phyloP scores from a whole-genome alignment of 35 echinoderm and acorn worm species.

The Heliocidaris erythrogramma region DNA sequence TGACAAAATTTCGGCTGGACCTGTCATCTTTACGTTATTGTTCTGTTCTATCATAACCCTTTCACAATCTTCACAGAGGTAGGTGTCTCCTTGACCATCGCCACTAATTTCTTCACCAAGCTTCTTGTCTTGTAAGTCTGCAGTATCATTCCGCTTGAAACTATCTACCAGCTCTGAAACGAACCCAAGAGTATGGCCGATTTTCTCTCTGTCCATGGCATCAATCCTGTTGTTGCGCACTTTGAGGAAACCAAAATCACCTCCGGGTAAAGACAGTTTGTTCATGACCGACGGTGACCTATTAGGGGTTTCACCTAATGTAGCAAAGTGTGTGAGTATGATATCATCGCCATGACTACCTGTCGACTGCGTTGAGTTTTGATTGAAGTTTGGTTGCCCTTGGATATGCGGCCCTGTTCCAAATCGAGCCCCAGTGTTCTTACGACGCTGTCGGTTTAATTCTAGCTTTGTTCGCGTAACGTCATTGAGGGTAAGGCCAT shows the following conservation, averaged over 20 bases:
- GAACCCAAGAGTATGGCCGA: background rate
- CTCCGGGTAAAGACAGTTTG: background rate
- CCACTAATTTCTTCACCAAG: background rate
- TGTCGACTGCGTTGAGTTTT: background rate
- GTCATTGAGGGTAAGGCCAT: background rate
- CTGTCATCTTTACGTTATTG: background rate
- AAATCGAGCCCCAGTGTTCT: constrained; percentile 12
- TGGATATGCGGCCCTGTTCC: background rate
- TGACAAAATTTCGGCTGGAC: background rate
- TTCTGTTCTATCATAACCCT: background rate
- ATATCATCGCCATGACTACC: background rate
- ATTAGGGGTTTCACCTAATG: background rate
- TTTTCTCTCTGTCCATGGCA: background rate
- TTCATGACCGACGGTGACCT: background rate
- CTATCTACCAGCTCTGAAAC: background rate
- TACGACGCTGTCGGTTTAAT: constrained; percentile 21
- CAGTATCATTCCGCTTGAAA: background rate
- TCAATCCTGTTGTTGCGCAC: background rate
- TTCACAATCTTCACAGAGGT: constrained; percentile 29
- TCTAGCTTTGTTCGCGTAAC: background rate
- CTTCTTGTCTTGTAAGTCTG: background rate
- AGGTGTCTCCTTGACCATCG: background rate
- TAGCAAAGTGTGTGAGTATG: background rate
- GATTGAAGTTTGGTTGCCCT: background rate
- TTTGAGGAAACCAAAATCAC: background rate